Evolutionary conservation across 2,113 vertebrate genomes (phyloP), one percentile per base, ranked within the genome.

Genomic region (Megatriorchis doriae): DNA sequence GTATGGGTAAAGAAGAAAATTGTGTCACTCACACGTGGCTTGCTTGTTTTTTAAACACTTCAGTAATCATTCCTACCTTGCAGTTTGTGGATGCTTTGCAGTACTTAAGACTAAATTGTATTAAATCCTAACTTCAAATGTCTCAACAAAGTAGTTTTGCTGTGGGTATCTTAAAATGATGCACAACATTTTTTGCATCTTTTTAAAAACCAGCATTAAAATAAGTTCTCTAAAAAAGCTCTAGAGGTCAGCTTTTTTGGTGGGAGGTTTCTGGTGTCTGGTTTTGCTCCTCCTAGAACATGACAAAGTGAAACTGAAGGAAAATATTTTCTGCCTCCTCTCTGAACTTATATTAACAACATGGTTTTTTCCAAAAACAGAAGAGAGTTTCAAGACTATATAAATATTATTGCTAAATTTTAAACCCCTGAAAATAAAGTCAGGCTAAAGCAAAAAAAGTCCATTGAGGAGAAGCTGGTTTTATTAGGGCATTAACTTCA

Each of bases 341-440:
- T 86, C 61, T 86, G 48, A 86, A 85, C 13, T 82, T 75, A n/a
- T 0, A 11, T 26, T 84, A 86, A 73, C 18, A 59, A 67, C 3
- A 0, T 42, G 6, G 6, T 43, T 68, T 77, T 88, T 82, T 86
- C 75, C 7, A 0, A 91, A 94, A 93, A 56, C 85, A 81, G 16
- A 56, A 73, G 22, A 79, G 21, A 63, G 50, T 92, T 75, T 88
- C 75, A 94, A 78, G 75, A 74, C 38, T 47, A 55, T 31, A 23
- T n/a, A 90, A 94, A 91, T 73, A 86, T 71, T 95, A 52, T 55
- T 93, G 71, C n/a, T 77, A 85, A 53, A 34, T 61, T 90, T 85
- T 79, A 82, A 80, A 56, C 70, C n/a, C 19, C 38, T 85, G 61
- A 73, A 93, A 86, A 87, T 58, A 71, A 92, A 66, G 67, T 40